Evolutionary conservation across 2,888 invertebrate species (phyloP), one percentile per base, ranked within the genome.

Genomic region (Ferdinandea cuprea): DNA sequence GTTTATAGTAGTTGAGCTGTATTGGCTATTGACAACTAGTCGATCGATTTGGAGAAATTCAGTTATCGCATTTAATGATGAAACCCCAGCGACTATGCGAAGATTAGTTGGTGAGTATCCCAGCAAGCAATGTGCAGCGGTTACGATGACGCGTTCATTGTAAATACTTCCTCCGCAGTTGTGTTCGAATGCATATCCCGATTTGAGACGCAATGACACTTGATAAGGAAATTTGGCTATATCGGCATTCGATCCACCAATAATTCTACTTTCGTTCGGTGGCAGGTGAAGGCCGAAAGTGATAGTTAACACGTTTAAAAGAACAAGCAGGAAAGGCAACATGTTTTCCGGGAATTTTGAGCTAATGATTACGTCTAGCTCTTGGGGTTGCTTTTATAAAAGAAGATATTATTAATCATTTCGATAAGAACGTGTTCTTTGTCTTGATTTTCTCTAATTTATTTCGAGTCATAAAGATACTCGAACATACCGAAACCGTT

Each of bases 1-100:
- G 69, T 93, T 92, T 90, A 92, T 92, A 0, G 88, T 87, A 44
- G 86, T 87, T 54, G 88, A 87, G 37, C 86, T 87, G 61, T 87
- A 89, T 30, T 86, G 87, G 9, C 2, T 15, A 9, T 56, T 25
- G 7, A 40, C 7, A 3, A 58, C n/a, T 1, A 40, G 8, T 48
- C 87, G 88, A 28, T 59, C 85, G 6, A 87, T 87, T 44, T 88
- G 86, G 0, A 86, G 85, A 25, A 85, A 76, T 69, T 87, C 87
- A 2, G 86, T 86, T 8, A 54, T 28, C 19, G 73, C 85, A 5
- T 66, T 25, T 7, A 88, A 87, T 0, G 88, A 87, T 6, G 88
- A 86, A 40, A 85, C 73, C 0, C 89, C 89, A 0, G 87, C 87
- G 2, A 88, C 87, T 19, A 89, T 85, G 1, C 87, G 86, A 15